A percentile compares a stretch with the other conserved stretches of the same genome.
Evolutionary conservation across 2,888 invertebrate genomes (phyloP).

Genomic region (Didymodactylos carnosus): DNA sequence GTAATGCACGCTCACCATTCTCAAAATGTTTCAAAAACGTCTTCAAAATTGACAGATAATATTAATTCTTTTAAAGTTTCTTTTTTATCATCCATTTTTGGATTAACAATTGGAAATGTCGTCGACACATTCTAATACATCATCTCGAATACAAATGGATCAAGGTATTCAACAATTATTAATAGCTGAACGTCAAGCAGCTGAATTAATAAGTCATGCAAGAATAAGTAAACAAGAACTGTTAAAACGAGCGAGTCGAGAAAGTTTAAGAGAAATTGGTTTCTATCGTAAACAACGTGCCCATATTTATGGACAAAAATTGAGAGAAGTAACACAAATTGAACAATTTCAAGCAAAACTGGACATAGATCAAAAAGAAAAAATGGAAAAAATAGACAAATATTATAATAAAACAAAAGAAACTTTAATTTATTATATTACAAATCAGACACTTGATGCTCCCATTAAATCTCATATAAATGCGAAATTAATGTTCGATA

Average conservation of each 20-base stretch:
- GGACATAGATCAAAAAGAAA: not conserved
- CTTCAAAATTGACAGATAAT: too few species aligned
- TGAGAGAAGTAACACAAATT: not conserved
- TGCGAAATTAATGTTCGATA: too few species aligned
- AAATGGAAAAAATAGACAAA: not conserved
- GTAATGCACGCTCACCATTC: too few species aligned
- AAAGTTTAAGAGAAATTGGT: not conserved
- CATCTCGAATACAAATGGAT: not conserved
- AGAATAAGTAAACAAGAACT: not conserved
- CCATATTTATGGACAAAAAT: not conserved
- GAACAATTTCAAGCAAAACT: not conserved
- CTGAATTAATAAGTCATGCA: not conserved
- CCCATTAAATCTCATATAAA: not conserved
- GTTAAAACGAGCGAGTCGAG: not conserved
- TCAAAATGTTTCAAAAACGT: too few species aligned
- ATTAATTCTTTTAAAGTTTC: too few species aligned
- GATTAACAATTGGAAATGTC: too few species aligned
- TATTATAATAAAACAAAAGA: not conserved
- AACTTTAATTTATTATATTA: not conserved
- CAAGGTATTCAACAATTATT: not conserved
- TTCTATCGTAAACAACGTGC: not conserved
- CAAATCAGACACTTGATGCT: not conserved
- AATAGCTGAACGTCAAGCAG: not conserved
- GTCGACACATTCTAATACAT: too few species aligned
- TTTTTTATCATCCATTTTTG: too few species aligned